Evolutionary conservation across 2,113 vertebrate genomes (phyloP).

Genomic region (Istiophorus platypterus): DNA sequence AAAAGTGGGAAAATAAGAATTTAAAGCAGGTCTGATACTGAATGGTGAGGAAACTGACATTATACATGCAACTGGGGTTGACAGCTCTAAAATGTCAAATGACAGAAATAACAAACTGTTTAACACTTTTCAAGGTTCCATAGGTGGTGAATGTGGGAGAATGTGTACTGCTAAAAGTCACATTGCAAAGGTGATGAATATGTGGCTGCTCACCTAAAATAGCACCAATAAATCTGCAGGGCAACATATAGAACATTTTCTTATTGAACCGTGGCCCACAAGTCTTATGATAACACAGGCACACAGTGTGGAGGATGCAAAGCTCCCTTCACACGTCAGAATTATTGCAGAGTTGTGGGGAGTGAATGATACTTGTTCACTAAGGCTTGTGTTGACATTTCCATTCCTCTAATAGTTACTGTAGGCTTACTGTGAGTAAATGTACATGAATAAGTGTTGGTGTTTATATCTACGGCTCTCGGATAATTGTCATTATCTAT

Average conservation of each 20-base stretch:
- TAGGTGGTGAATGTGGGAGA: conserved; percentile 28
- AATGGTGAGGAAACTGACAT: background rate
- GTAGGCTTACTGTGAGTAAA: background rate
- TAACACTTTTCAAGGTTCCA: conserved; percentile 7
- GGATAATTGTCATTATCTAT: background rate
- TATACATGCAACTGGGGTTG: conserved; percentile 1
- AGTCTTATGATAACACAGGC: conserved; percentile 30
- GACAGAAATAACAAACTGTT: conserved; percentile 41
- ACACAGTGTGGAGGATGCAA: conserved; percentile 15
- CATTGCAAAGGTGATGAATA: background rate
- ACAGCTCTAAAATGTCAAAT: conserved; percentile 20
- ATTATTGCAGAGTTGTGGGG: background rate
- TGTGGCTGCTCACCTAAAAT: conserved; percentile 33
- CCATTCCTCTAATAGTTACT: conserved; percentile 6
- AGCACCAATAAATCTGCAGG: conserved; percentile 17
- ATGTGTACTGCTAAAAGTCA: conserved; percentile 29
- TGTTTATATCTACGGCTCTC: background rate
- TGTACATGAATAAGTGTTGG: background rate
- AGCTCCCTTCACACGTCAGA: conserved; percentile 18
- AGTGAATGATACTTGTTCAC: conserved; percentile 16
- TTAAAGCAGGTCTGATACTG: background rate
- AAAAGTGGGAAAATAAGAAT: conserved; percentile 4
- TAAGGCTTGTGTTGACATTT: conserved; percentile 34
- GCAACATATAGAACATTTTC: conserved; percentile 15
- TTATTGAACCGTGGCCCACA: conserved; percentile 1